These are phyloP conservation scores for Phylloscopus trochiloides DNA, from an alignment of 2,113 vertebrate species.

Conservation along the genomic window DNA sequence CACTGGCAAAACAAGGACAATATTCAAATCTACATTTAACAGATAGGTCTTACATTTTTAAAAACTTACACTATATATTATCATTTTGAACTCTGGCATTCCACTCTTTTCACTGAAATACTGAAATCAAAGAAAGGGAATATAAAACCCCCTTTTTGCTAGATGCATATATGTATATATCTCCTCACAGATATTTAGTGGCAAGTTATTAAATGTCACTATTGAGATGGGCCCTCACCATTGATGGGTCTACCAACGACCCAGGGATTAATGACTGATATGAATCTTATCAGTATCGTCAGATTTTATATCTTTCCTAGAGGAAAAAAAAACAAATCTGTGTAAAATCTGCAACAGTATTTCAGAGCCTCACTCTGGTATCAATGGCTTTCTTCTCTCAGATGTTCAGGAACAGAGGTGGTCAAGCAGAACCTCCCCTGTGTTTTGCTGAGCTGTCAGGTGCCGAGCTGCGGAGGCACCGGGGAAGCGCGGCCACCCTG, in stretches of 20 bases:
- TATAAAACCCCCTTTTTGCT: not conserved
- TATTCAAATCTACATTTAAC: not conserved
- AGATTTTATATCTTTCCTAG: not conserved
- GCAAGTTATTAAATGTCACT: slow-evolving; percentile 58
- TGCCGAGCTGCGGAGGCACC: not conserved
- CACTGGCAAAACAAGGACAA: not conserved
- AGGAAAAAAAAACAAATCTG: not conserved
- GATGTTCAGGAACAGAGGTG: not conserved
- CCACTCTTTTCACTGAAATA: not conserved
- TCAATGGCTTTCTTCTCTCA: not conserved
- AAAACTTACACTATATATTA: not conserved
- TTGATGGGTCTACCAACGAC: no score
- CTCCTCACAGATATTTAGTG: slow-evolving; percentile 8
- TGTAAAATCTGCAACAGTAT: not conserved
- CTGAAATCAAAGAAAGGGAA: not conserved
- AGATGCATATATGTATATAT: not conserved
- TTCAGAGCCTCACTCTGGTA: not conserved
- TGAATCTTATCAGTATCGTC: no score
- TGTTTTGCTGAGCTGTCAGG: not conserved
- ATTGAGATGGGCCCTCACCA: not conserved
- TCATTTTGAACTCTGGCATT: not conserved
- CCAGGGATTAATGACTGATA: no score
- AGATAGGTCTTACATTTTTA: not conserved
- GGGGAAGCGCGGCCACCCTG: fast-evolving
- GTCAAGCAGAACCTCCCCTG: not conserved